Evolutionary conservation across 2,797 vertebrate species (phyloP).

Genomic region (Lepus oiostolus): DNA sequence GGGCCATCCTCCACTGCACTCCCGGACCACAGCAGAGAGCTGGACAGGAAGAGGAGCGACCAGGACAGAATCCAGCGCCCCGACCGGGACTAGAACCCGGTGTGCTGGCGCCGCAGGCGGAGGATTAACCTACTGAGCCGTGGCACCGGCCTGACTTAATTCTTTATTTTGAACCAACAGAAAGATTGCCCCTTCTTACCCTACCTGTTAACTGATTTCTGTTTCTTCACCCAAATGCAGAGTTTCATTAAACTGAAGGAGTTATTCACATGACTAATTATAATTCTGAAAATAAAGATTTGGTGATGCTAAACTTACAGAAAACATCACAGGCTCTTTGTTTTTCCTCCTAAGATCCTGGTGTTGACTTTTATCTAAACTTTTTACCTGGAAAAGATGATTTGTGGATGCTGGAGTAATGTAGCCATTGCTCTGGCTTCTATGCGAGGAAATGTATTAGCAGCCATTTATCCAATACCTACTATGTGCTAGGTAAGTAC

Average conservation of each 20-base stretch:
- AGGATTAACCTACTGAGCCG: no score
- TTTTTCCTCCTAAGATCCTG: slow-evolving; percentile 32
- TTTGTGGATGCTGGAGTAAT: not conserved
- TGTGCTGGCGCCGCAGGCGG: no score
- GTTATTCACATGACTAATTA: not conserved
- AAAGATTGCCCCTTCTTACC: not conserved
- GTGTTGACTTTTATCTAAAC: slow-evolving; percentile 29
- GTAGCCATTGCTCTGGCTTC: not conserved
- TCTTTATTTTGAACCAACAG: not conserved
- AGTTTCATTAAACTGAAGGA: slow-evolving; percentile 31
- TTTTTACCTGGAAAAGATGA: not conserved
- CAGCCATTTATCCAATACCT: not conserved
- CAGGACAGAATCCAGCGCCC: no score
- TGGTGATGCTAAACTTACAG: not conserved
- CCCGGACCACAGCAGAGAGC: no score
- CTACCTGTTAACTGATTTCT: not conserved
- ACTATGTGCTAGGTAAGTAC: not conserved
- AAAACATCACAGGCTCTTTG: not conserved
- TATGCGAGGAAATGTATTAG: not conserved
- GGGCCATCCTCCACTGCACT: no score
- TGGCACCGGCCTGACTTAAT: not conserved
- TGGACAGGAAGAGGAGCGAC: no score
- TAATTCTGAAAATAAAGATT: slow-evolving; percentile 34
- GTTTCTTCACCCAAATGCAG: not conserved
- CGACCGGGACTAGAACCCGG: no score